Conservation (phyloP, 2,888 invertebrate genomes). For the Aethes cnicana region DNA sequence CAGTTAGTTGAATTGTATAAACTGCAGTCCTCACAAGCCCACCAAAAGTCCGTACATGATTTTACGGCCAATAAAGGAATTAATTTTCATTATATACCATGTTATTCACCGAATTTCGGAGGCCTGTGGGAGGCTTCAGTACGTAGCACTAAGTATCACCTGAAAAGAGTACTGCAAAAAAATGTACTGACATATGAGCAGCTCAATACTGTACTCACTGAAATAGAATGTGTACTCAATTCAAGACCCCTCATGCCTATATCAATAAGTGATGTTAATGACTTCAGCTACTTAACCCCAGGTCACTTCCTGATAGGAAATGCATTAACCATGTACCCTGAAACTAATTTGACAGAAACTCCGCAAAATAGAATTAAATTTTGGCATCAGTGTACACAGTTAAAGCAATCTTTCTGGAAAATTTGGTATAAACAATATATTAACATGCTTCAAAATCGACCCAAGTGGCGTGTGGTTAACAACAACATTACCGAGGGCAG, state of each 20-base stretch:
- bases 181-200: background rate
- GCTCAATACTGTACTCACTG: background rate
- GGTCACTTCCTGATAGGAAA: background rate
- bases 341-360: background rate
- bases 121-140: no score
- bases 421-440: constrained; percentile 20
- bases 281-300: background rate
- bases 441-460: constrained; percentile 19
- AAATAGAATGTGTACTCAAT: background rate
- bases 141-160: no score
- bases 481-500: constrained; percentile 17
- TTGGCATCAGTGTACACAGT: background rate
- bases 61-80: no score
- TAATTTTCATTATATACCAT: no score
- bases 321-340: background rate
- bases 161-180: no score
- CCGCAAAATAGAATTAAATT: background rate
- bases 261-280: background rate
- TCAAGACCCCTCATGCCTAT: background rate
- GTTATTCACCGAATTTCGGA: no score
- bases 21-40: no score
- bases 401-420: background rate
- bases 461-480: constrained; percentile 16
- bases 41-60: no score
- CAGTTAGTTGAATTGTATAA: no score